Conservation (phyloP, 2,888 invertebrate species). For the Cenopis cana region DNA sequence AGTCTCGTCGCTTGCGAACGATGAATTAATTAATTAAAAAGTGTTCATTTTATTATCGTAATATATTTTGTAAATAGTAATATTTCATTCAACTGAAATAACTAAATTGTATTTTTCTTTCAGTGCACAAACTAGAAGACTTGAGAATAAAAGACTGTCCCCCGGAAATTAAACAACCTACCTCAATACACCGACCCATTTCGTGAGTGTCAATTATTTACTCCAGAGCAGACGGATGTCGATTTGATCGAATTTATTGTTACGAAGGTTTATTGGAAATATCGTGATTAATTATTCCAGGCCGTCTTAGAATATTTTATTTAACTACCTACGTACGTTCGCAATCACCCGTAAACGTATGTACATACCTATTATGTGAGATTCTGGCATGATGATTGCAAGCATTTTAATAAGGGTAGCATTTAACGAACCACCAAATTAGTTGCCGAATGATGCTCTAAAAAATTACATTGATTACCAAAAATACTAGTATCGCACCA, state of each 20-base stretch:
- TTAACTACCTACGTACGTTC: neutral
- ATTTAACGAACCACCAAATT: too few relatives aligned
- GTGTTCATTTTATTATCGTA: neutral
- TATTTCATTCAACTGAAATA: neutral
- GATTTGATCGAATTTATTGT: slow-evolving; percentile 32
- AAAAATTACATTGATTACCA: too few relatives aligned
- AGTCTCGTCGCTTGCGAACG: neutral
- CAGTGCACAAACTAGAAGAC: slow-evolving; percentile 82
- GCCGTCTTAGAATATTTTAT: neutral
- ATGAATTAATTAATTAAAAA: neutral
- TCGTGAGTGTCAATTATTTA: slow-evolving; percentile 71
- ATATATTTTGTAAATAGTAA: neutral
- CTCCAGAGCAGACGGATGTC: slow-evolving; percentile 11
- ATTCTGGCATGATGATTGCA: too few relatives aligned
- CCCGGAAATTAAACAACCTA: slow-evolving; percentile 82
- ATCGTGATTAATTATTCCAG: neutral
- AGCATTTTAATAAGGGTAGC: too few relatives aligned
- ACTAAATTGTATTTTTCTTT: slow-evolving; percentile 49
- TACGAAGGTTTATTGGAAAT: slow-evolving; percentile 16
- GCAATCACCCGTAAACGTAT: too few relatives aligned
- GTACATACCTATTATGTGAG: too few relatives aligned
- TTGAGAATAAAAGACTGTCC: slow-evolving; percentile 84
- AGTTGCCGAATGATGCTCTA: too few relatives aligned
- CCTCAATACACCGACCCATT: slow-evolving; percentile 80
- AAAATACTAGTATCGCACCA: too few relatives aligned